phyloP scores from a whole-genome alignment of 1,140 invertebrate genomes.

The Dreissena polymorpha region DNA sequence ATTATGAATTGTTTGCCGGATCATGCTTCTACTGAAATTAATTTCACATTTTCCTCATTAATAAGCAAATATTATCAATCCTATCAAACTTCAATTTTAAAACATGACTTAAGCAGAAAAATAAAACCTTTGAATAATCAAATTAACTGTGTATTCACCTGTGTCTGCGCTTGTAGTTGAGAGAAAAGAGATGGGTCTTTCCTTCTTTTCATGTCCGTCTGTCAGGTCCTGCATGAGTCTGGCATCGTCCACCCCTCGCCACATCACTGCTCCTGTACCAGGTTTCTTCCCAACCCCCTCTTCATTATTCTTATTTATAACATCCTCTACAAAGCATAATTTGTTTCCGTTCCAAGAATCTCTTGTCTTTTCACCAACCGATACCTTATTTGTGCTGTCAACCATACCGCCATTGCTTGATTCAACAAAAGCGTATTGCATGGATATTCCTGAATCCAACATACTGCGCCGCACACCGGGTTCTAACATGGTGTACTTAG shows the following conservation, averaged over 20 bases:
- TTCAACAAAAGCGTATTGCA: slow-evolving; percentile 36
- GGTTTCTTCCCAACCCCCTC: neutral
- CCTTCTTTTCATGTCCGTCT: slow-evolving; percentile 60
- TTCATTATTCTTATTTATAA: neutral
- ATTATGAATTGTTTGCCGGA: no score
- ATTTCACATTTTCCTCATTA: no score
- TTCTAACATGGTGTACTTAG: slow-evolving; percentile 39
- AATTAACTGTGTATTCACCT: slow-evolving; percentile 54
- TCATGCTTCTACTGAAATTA: no score
- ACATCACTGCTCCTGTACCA: slow-evolving; percentile 2
- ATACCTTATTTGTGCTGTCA: slow-evolving; percentile 2
- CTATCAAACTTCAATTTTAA: no score
- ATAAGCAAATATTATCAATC: no score
- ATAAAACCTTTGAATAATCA: no score
- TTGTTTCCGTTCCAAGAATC: neutral
- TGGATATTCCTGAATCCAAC: slow-evolving; percentile 49
- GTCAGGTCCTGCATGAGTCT: slow-evolving; percentile 57
- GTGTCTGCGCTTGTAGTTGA: slow-evolving; percentile 73
- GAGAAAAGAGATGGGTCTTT: slow-evolving; percentile 68
- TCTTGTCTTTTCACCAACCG: neutral
- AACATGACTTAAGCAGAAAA: no score
- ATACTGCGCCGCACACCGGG: slow-evolving; percentile 37
- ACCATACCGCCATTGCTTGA: neutral
- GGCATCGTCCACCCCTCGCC: slow-evolving; percentile 31
- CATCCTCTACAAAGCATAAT: neutral